Evolutionary conservation across 2,113 vertebrate species (phyloP).

Genomic region (Nesospiza acunhae): DNA sequence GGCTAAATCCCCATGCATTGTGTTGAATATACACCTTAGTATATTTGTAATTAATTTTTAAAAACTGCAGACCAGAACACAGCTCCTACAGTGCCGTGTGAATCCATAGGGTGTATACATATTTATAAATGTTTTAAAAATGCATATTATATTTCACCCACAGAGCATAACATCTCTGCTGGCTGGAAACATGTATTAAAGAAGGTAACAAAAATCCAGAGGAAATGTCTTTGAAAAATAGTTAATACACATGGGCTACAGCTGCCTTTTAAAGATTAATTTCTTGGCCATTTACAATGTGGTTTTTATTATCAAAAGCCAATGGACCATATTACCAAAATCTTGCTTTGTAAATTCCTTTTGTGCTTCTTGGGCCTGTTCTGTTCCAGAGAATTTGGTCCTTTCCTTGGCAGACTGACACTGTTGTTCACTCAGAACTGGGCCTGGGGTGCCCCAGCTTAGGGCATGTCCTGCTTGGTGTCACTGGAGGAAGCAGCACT

Average conservation of each 20-base stretch:
- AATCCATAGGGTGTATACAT: slow-evolving; percentile 60
- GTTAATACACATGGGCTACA: slow-evolving; percentile 65
- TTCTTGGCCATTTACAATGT: slow-evolving; percentile 60
- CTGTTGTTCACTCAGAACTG: not conserved
- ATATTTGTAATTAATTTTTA: slow-evolving; percentile 63
- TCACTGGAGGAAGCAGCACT: not conserved
- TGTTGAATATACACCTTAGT: slow-evolving; percentile 16
- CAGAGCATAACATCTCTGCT: slow-evolving; percentile 48
- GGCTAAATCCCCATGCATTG: slow-evolving; percentile 42
- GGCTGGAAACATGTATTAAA: slow-evolving; percentile 50
- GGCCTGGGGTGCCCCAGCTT: not conserved
- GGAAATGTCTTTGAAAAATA: slow-evolving; percentile 55
- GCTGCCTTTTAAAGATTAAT: slow-evolving; percentile 68
- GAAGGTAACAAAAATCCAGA: slow-evolving; percentile 53
- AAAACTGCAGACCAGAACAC: slow-evolving; percentile 32
- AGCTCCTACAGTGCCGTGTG: not conserved
- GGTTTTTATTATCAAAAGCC: slow-evolving; percentile 64
- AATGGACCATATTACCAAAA: slow-evolving; percentile 57
- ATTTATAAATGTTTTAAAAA: slow-evolving; percentile 66
- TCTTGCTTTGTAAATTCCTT: slow-evolving; percentile 49
- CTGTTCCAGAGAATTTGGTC: not conserved
- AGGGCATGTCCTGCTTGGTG: not conserved
- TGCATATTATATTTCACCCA: slow-evolving; percentile 57
- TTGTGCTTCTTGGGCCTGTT: not conserved
- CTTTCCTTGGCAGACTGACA: not conserved